phyloP scores from a whole-genome alignment of 2,888 invertebrate genomes.

The Apamea anceps region DNA sequence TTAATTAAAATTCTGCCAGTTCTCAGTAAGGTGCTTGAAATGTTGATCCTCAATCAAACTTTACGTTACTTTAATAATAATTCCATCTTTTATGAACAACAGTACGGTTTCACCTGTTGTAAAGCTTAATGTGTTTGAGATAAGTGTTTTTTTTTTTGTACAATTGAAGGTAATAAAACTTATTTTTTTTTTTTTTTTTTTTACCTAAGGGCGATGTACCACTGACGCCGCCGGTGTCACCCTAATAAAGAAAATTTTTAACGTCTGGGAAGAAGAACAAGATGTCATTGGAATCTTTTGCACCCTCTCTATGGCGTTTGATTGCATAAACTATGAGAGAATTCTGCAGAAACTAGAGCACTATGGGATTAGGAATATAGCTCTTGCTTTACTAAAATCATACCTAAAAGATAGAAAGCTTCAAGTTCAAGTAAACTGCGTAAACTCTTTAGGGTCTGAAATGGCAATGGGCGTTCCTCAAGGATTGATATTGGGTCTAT shows the following conservation, averaged over 20 bases:
- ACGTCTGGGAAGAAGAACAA: no score
- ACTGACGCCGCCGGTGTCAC: background rate
- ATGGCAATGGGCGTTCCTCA: no score
- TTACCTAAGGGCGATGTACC: background rate
- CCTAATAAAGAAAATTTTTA: background rate
- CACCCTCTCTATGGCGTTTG: background rate
- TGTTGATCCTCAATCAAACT: background rate
- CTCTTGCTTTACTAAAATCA: background rate
- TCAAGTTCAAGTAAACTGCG: no score
- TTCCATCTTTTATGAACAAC: background rate
- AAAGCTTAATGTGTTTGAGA: no score
- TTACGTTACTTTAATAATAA: background rate
- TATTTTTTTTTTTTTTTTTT: no score
- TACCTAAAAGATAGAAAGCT: no score
- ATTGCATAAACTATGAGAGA: background rate
- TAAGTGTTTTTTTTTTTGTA: no score
- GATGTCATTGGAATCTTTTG: background rate
- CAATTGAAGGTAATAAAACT: no score
- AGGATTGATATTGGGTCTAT: no score
- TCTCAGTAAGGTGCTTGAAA: background rate
- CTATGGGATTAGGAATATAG: background rate
- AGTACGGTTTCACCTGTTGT: no score
- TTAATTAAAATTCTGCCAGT: background rate
- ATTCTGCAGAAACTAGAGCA: background rate
- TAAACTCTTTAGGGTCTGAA: no score